Evolutionary conservation across 1,140 invertebrate species (phyloP), one percentile per base, ranked within the genome.

Genomic region (Aradophagus sp.): DNA sequence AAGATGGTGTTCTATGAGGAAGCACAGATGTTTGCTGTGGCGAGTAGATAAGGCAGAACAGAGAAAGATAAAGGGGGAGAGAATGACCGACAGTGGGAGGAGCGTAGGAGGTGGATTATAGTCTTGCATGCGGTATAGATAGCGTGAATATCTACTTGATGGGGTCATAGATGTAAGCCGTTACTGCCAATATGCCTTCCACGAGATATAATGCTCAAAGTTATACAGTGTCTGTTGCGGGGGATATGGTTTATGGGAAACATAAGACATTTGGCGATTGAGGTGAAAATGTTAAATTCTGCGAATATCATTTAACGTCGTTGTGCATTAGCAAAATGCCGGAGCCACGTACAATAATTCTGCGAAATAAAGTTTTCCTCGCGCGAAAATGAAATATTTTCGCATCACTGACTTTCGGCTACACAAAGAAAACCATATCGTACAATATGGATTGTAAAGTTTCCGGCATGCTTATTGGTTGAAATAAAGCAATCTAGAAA

Each of bases 161-260:
- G 79, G 61, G 72, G 77, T 45, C 73, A 66, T 81, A 74, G 77
- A 76, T 81, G 80, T 82, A 78, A 82, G 80, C 82, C 78, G 76
- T 82, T 82, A 84, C 77, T 82, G 79, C 75, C 80, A 81, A 84
- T 82, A 82, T 82, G 76, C 69, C 71, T 41, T 75, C 66, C 62
- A 63, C 56, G 56, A 56, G 62, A 68, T 71, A 68, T 74, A 66
- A 74, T 67, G 53, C 70, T 67, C 56, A 63, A 63, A 67, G 62
- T 73, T 67, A 66, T 67, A 52, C 34, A 58, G 70, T 67, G 52
- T 53, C 58, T 27, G 44, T 29, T 10, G 29, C 34, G 34, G 48
- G 44, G 53, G 42, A 48, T 61, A 38, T 55, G 19, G 29, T 72
- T 65, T 59, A 65, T 32, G 68, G 55, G 53, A 65, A 53, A 63